Evolutionary conservation across 2,797 vertebrate genomes (phyloP), one percentile per base, ranked within the genome.

Genomic region (Cirrhinus molitorella): DNA sequence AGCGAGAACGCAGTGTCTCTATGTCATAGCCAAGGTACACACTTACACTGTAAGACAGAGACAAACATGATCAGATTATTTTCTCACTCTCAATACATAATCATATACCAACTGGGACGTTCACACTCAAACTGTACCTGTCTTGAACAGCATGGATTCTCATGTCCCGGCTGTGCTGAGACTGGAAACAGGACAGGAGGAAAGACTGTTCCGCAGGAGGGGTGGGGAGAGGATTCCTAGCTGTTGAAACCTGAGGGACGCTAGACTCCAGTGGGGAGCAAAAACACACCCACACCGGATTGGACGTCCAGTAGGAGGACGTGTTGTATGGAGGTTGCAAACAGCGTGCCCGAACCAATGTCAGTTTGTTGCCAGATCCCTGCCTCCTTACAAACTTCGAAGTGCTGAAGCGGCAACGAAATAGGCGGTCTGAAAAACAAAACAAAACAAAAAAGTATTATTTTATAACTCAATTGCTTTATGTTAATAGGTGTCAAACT

Each of bases 401-500:
- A 7, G 95, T 95, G 90, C 94, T 95, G 89, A 96, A 96, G 17
- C 92, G 94, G 77, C 95, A 96, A 51, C 95, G 93, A 87, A 96
- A 96, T 80, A 96, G 93, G 10, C 93, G 93, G 66, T 95, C 95
- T 96, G 86, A 23, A 75, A 77, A 63, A 9, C 7, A 9, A 83
- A 9, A 4, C 21, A 13, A 4, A 23, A 19, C 13, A 53, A 21
- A 61, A 61, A 25, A 5, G 23, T 5, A 61, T 28, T 28, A 3
- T 28, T 31, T 28, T 53, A 8, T 65, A 17, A 31, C 61, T 14
- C 3, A 55, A 34, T 9, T 23, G 1, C 7, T 55, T 74, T 53
- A 9, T 72, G 7, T 16, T 25, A 61, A 47, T 67, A 1, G 7
- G 1, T 10, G n/a, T 51, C 51, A 53, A 76, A 53, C 21, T 21